phyloP scores from a whole-genome alignment of 2,888 invertebrate species.

The Drosophila tanythrix region DNA sequence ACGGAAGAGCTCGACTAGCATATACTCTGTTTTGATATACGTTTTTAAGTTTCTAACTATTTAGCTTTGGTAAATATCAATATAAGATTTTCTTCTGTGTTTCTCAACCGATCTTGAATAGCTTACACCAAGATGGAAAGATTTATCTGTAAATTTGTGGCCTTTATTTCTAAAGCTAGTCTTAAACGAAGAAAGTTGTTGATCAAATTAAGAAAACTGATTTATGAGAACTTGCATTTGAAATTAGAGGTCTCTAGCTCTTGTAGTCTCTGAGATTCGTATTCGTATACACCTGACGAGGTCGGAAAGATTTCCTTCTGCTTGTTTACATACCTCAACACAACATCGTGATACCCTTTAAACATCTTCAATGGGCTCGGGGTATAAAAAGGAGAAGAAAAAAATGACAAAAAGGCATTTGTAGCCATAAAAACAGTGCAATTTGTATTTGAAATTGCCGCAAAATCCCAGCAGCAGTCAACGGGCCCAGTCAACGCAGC shows the following conservation, averaged over 20 bases:
- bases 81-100: not conserved
- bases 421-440: slow-evolving; percentile 79
- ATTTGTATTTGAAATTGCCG: slow-evolving; percentile 81
- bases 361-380: not conserved
- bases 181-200: not conserved
- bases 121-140: not conserved
- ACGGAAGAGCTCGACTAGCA: not conserved
- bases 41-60: not conserved
- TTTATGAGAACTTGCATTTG: not conserved
- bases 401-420: slow-evolving; percentile 65
- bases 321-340: not conserved
- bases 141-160: not conserved
- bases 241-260: not conserved
- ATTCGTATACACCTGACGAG: not conserved
- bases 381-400: slow-evolving; percentile 13
- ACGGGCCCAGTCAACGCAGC: slow-evolving; percentile 51
- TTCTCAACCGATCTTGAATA: not conserved
- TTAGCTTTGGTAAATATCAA: not conserved
- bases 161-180: not conserved
- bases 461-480: slow-evolving; percentile 75
- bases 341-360: not conserved
- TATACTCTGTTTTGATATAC: not conserved
- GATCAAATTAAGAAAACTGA: not conserved
- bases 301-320: not conserved
- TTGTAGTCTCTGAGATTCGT: not conserved